Evolutionary conservation across 1,140 invertebrate species (phyloP).

Genomic region (Drosophila kurseongensis): DNA sequence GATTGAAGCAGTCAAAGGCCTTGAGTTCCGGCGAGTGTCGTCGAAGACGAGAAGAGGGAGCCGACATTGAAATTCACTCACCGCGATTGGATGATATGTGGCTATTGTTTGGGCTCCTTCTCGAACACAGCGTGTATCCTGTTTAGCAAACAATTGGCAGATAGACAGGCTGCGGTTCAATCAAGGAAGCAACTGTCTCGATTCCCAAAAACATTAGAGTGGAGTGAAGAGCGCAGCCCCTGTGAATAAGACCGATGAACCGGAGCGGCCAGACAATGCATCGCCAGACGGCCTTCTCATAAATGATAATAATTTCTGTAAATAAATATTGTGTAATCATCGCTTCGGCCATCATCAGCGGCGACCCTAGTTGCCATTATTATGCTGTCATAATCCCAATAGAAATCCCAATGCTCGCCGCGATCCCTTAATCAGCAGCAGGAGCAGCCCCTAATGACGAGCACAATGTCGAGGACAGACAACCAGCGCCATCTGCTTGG

Average conservation of each 20-base stretch:
- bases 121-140: slow-evolving; percentile 15
- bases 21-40: too few relatives aligned
- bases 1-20: too few relatives aligned
- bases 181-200: slow-evolving; percentile 72
- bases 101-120: slow-evolving; percentile 16
- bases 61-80: slow-evolving; percentile 1
- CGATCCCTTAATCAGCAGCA: slow-evolving; percentile 54
- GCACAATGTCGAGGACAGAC: slow-evolving; percentile 68
- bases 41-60: too few relatives aligned
- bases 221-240: slow-evolving; percentile 13
- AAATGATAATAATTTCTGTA: slow-evolving; percentile 76
- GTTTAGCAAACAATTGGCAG: slow-evolving; percentile 36
- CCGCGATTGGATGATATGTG: background rate
- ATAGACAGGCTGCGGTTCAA: slow-evolving; percentile 31
- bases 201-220: slow-evolving; percentile 41
- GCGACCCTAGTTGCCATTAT: slow-evolving; percentile 51
- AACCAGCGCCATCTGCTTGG: slow-evolving; percentile 61
- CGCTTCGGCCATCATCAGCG: slow-evolving; percentile 39
- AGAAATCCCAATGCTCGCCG: slow-evolving; percentile 62
- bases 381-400: slow-evolving; percentile 69
- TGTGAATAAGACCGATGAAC: slow-evolving; percentile 31
- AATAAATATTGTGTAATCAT: slow-evolving; percentile 79
- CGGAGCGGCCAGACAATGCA: slow-evolving; percentile 26
- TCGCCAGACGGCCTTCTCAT: slow-evolving; percentile 46
- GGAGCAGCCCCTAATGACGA: slow-evolving; percentile 55